Evolutionary conservation across 2,888 invertebrate genomes (phyloP).

Genomic region (Tenthredo scrophulariae): DNA sequence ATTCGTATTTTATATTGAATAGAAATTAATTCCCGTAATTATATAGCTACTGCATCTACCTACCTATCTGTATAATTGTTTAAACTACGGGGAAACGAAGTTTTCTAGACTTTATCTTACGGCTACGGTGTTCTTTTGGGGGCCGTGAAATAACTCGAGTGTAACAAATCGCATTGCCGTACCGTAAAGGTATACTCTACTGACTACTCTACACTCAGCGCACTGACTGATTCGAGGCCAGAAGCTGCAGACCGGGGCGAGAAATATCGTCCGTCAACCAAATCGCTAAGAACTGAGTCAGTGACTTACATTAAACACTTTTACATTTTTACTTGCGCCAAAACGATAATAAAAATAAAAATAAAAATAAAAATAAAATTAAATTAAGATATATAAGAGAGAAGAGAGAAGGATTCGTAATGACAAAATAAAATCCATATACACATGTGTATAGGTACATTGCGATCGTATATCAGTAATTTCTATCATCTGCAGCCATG

Average conservation of each 20-base stretch:
- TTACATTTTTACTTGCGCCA: not conserved
- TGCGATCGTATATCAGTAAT: not conserved
- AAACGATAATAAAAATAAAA: not conserved
- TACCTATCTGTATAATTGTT: not conserved
- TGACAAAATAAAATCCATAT: too few relatives aligned
- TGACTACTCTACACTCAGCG: not conserved
- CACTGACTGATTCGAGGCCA: conserved; percentile 19
- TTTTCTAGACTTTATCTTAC: conserved; percentile 2
- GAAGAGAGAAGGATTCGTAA: not conserved
- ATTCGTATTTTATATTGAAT: not conserved
- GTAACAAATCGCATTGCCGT: conserved; percentile 1
- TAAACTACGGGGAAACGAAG: not conserved
- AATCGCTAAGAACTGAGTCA: not conserved
- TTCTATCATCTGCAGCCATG: not conserved
- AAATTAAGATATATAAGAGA: too few relatives aligned
- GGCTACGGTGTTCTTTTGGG: not conserved
- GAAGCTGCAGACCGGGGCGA: not conserved
- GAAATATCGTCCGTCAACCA: not conserved
- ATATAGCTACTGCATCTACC: too few relatives aligned
- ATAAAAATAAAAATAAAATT: not conserved
- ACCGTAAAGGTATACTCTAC: too few relatives aligned
- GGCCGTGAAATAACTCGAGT: conserved; percentile 15
- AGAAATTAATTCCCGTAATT: too few relatives aligned
- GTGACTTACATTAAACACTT: not conserved
- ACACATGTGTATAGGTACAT: too few relatives aligned